Evolutionary conservation across 1,140 invertebrate genomes (phyloP).

Genomic region (Drosophila chauvacae): DNA sequence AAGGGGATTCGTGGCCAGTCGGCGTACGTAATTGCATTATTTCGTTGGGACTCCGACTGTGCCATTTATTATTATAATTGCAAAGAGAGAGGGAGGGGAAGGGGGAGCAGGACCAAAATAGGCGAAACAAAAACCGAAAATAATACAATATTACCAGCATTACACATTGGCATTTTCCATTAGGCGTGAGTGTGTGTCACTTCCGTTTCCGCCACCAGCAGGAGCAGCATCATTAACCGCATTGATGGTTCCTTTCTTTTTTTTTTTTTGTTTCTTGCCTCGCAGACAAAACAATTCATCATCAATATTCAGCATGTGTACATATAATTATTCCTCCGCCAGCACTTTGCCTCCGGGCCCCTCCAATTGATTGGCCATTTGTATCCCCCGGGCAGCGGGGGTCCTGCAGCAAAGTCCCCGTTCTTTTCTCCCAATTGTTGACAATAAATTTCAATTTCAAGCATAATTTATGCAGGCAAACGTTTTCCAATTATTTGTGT

Average conservation of each 20-base stretch:
- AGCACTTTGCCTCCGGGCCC: neutral
- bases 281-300: conserved; percentile 65
- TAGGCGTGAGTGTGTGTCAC: conserved; percentile 23
- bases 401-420: neutral
- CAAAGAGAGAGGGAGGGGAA: neutral
- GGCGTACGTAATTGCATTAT: conserved; percentile 38
- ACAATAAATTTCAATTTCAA: conserved; percentile 61
- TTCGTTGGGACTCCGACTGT: conserved; percentile 9
- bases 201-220: conserved; percentile 44
- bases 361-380: conserved; percentile 56
- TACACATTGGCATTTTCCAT: conserved; percentile 11
- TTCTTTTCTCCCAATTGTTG: conserved; percentile 20
- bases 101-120: neutral
- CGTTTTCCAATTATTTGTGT: conserved; percentile 57
- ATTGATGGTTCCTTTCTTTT: conserved; percentile 30
- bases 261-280: conserved; percentile 1
- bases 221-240: conserved; percentile 69
- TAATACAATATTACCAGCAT: conserved; percentile 27
- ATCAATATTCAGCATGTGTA: conserved; percentile 68
- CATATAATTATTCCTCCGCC: conserved; percentile 61
- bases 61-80: conserved; percentile 80
- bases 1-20: conserved; percentile 18
- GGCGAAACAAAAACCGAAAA: conserved; percentile 27
- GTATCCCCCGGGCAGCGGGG: conserved; percentile 17
- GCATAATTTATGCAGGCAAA: conserved; percentile 57